These are phyloP conservation scores for Thalassoma bifasciatum DNA, from an alignment of 2,113 vertebrate species.

Conservation along the genomic window DNA sequence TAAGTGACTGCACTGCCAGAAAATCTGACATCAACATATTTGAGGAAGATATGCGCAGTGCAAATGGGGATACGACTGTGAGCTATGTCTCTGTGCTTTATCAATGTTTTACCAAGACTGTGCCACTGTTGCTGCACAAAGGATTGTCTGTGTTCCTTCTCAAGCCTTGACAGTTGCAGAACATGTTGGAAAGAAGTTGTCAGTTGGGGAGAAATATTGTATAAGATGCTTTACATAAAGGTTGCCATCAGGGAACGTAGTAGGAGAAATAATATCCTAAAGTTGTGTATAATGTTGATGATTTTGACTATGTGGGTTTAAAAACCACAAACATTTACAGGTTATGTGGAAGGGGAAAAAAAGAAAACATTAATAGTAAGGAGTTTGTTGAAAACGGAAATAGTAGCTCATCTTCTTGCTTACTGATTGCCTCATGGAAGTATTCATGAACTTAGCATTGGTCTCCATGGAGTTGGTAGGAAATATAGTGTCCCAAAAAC, in stretches of 20 bases:
- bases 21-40: conserved; percentile 66
- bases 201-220: conserved; percentile 1
- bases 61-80: conserved; percentile 47
- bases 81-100: conserved; percentile 46
- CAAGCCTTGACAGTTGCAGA: conserved; percentile 35
- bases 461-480: conserved; percentile 16
- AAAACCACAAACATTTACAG: no score
- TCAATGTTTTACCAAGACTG: conserved; percentile 56
- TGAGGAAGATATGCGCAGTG: conserved; percentile 49
- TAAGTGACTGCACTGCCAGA: conserved; percentile 52
- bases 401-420: background rate
- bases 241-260: background rate
- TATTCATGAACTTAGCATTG: conserved; percentile 42
- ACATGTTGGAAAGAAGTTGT: conserved; percentile 24
- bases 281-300: conserved; percentile 6
- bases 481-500: no score
- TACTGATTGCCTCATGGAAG: conserved; percentile 35
- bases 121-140: conserved; percentile 27
- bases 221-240: conserved; percentile 11
- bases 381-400: conserved; percentile 10
- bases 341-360: no score
- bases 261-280: background rate
- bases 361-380: background rate
- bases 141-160: conserved; percentile 25
- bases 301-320: background rate